Evolutionary conservation across 2,113 vertebrate species (phyloP).

Genomic region (Hirundichthys speculiger): DNA sequence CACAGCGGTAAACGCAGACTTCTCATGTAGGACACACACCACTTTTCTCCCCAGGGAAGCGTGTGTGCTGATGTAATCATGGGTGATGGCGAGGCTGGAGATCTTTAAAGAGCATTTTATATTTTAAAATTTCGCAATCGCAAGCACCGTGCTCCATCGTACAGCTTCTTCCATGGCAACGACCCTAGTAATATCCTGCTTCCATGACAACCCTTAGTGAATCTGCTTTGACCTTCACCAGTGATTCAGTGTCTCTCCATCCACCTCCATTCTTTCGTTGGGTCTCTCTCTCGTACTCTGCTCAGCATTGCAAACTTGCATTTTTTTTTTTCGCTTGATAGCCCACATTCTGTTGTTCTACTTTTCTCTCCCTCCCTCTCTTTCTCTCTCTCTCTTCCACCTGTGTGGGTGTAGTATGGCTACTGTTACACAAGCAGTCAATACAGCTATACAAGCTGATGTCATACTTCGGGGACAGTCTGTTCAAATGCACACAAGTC

Average conservation of each 20-base stretch:
- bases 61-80: constrained; percentile 46
- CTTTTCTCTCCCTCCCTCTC: constrained; percentile 21
- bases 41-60: constrained; percentile 13
- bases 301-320: constrained; percentile 47
- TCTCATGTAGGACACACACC: constrained; percentile 27
- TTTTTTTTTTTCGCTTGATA: constrained; percentile 27
- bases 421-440: constrained; percentile 69
- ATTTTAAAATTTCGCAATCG: constrained; percentile 45
- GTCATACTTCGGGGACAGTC: constrained; percentile 61
- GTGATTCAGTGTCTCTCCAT: constrained; percentile 71
- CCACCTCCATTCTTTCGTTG: constrained; percentile 63
- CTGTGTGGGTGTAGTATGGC: constrained; percentile 65
- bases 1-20: constrained; percentile 18
- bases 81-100: constrained; percentile 46
- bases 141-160: constrained; percentile 51
- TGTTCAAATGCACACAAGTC: constrained; percentile 37
- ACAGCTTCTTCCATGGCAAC: constrained; percentile 74
- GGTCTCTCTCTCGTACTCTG: constrained; percentile 57
- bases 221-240: constrained; percentile 75
- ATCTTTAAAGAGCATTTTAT: constrained; percentile 51
- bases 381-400: too few species aligned
- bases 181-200: constrained; percentile 73
- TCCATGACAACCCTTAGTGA: constrained; percentile 77
- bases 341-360: constrained; percentile 49
- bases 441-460: constrained; percentile 55